Percentiles rank a stretch among this genome's conserved stretches.
Conservation (phyloP, 1,140 invertebrate species). For the Drosophila albomicans region DNA sequence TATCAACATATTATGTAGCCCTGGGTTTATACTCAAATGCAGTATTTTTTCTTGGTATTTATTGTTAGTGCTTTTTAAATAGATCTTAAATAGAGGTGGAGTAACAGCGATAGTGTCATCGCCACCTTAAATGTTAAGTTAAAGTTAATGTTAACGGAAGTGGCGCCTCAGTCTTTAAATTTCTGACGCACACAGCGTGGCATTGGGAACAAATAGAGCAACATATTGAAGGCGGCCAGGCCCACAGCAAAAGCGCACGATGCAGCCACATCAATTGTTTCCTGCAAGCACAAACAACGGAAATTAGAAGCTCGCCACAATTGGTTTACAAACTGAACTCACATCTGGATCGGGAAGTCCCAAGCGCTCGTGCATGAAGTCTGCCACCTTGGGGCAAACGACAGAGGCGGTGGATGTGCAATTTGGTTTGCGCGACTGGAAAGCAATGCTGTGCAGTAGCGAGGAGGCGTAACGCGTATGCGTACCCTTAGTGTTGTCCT, state of each 20-base stretch:
- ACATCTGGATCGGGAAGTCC: constrained; percentile 84
- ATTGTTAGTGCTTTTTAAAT: constrained; percentile 12
- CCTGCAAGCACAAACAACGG: constrained; percentile 56
- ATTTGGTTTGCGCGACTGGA: constrained; percentile 84
- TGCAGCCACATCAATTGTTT: constrained; percentile 89
- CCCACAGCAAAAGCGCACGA: constrained; percentile 93
- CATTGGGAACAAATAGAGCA: constrained; percentile 93
- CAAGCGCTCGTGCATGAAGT: constrained; percentile 81
- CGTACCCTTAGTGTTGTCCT: constrained; percentile 91
- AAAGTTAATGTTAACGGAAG: neutral
- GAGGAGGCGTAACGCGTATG: constrained; percentile 92
- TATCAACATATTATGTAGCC: neutral
- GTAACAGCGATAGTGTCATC: too few species aligned
- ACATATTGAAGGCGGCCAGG: constrained; percentile 92
- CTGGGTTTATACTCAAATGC: neutral
- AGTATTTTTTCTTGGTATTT: constrained; percentile 8
- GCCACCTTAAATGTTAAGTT: neutral
- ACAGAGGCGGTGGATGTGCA: constrained; percentile 78
- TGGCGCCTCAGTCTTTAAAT: constrained; percentile 90
- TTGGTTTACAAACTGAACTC: constrained; percentile 68
- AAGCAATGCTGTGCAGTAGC: constrained; percentile 89
- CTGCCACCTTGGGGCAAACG: constrained; percentile 79
- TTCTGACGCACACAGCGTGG: constrained; percentile 95
- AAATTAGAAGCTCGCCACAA: constrained; percentile 22
- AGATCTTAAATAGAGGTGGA: constrained; percentile 1